A percentile compares a stretch with the other conserved stretches of the same genome.
These are phyloP conservation scores for Lycophotia porphyrea DNA, from an alignment of 2,888 invertebrate species.

Conservation along the genomic window DNA sequence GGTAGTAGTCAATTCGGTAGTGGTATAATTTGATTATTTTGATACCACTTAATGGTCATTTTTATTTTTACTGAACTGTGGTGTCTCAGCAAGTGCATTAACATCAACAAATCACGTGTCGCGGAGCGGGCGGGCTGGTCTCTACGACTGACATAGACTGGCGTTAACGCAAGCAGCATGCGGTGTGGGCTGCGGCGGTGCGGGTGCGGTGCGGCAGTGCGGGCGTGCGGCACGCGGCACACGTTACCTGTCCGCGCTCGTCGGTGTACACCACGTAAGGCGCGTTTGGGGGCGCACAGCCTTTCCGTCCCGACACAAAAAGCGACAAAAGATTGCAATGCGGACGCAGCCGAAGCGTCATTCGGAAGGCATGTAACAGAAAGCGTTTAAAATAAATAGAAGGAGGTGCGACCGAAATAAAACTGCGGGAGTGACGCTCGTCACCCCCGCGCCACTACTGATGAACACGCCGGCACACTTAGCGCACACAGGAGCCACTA, in stretches of 20 bases:
- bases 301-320: constrained; percentile 87
- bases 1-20: constrained; percentile 7
- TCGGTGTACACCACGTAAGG: constrained; percentile 98
- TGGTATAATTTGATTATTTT: constrained; percentile 14
- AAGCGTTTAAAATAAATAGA: constrained; percentile 89
- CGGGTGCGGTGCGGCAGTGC: constrained; percentile 21
- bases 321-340: constrained; percentile 89
- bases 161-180: constrained; percentile 53
- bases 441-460: constrained; percentile 82
- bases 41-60: constrained; percentile 8
- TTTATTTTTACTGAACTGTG: constrained; percentile 22
- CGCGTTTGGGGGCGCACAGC: constrained; percentile 96
- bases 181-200: constrained; percentile 39
- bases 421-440: constrained; percentile 80
- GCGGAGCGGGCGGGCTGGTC: constrained; percentile 40
- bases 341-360: constrained; percentile 89
- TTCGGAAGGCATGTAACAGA: constrained; percentile 91
- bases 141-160: constrained; percentile 26
- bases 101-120: constrained; percentile 35
- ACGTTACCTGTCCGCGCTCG: constrained; percentile 98
- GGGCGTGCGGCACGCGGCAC: constrained; percentile 72
- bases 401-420: constrained; percentile 86
- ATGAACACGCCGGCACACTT: constrained; percentile 86
- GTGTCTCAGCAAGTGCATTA: constrained; percentile 23
- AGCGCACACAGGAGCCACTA: constrained; percentile 89